Percentiles rank a stretch among this genome's conserved stretches.
Evolutionary conservation across 1,140 invertebrate species (phyloP).

Genomic region (Triops longicaudatus): DNA sequence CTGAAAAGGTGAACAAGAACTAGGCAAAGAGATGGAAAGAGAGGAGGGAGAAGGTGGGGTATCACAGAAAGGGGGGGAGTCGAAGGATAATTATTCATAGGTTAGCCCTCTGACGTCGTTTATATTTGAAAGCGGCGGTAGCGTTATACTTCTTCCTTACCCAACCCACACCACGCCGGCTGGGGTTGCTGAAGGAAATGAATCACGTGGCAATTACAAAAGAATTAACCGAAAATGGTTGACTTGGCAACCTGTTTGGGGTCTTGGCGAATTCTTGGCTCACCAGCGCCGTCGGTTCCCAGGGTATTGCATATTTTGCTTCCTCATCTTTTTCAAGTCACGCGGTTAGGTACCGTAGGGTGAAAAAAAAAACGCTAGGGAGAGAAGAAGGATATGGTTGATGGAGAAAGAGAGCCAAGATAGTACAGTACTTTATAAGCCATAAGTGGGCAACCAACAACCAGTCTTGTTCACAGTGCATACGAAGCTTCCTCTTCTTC

Average conservation of each 20-base stretch:
- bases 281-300: background rate
- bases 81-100: conserved; percentile 8
- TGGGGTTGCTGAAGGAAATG: background rate
- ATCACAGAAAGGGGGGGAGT: background rate
- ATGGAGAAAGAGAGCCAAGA: background rate
- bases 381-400: background rate
- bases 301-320: background rate
- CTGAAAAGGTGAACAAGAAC: conserved; percentile 1
- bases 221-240: background rate
- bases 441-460: conserved; percentile 6
- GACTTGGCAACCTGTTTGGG: background rate
- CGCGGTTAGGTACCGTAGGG: too few species aligned
- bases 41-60: background rate
- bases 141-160: background rate
- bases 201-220: conserved; percentile 4
- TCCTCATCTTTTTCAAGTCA: background rate
- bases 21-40: background rate
- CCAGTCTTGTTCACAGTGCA: conserved; percentile 5
- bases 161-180: background rate
- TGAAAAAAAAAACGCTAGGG: background rate
- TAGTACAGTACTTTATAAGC: background rate
- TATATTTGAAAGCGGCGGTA: background rate
- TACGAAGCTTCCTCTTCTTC: background rate
- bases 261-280: conserved; percentile 1
- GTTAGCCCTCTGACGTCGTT: conserved; percentile 12